These are phyloP conservation scores for Sarcophaga rosellei DNA, from an alignment of 2,888 invertebrate genomes.

Conservation along the genomic window DNA sequence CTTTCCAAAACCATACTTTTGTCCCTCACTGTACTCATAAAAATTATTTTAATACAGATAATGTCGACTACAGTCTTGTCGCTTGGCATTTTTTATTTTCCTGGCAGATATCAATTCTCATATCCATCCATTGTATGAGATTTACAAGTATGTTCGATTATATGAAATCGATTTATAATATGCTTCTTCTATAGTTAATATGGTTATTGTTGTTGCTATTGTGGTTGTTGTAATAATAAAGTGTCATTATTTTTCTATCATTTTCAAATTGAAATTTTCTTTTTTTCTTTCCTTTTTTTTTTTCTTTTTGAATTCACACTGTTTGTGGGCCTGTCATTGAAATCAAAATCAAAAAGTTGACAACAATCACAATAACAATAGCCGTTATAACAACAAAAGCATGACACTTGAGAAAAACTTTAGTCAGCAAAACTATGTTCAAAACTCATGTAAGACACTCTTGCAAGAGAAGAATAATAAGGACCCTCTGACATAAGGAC, in stretches of 20 bases:
- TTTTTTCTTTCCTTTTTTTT: not conserved
- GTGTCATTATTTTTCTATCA: conserved; percentile 51
- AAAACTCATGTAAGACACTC: not conserved
- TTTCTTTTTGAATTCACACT: not conserved
- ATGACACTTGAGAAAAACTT: conserved; percentile 3
- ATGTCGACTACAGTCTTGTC: conserved; percentile 27
- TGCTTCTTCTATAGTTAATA: too few species aligned
- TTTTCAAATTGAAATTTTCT: conserved; percentile 15
- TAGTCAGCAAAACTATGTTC: conserved; percentile 18
- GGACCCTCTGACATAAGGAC: not conserved
- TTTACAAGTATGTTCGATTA: not conserved
- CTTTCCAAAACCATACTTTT: too few species aligned
- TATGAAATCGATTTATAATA: not conserved
- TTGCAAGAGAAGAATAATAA: not conserved
- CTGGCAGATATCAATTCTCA: not conserved
- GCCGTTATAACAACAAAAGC: too few species aligned
- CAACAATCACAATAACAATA: not conserved
- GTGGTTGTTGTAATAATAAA: conserved; percentile 50
- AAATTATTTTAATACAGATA: conserved; percentile 26
- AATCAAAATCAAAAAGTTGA: not conserved
- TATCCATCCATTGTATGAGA: not conserved
- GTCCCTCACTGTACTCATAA: too few species aligned
- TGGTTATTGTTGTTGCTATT: not conserved
- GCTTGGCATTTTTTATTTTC: conserved; percentile 15
- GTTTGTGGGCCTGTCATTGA: conserved; percentile 32